Evolutionary conservation across 2,113 vertebrate species (phyloP), one percentile per base, ranked within the genome.

Genomic region (Butorides virescens): DNA sequence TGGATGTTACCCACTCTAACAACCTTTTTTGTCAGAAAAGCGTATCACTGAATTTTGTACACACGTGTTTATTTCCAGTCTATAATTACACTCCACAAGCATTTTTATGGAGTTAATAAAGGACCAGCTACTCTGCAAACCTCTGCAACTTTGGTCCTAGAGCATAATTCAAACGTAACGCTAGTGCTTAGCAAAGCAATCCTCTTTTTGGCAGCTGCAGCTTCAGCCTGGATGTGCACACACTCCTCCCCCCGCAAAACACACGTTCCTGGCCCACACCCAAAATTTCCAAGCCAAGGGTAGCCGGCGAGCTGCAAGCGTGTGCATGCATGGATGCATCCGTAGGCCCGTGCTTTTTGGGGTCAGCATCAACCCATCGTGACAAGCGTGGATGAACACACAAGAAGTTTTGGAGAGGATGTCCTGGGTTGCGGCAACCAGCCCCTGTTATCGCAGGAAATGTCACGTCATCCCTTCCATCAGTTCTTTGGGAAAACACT

Each of bases 361-460:
- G 47, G 79, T 55, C 27, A 23, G 67, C 3, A 13, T 61, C 8
- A n/a, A 39, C 27, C n/a, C 11, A 3, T 4, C 13, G 4, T 0
- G 0, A 55, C 0, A 1, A 71, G 26, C 0, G 0, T 1, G 5
- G 36, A 44, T 16, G 37, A 71, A 70, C 4, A 55, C 30, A 70
- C 0, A 0, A 53, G 26, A 63, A 47, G 37, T 30, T 30, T 42
- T 42, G 52, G 47, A 90, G 20, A 86, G 49, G 25, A 77, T 42
- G 42, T 37, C 19, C 55, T 46, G 27, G 46, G n/a, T 74, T 7
- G 10, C 1, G 4, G 36, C 34, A 79, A 3, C 36, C 80, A 80
- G 21, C 19, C 22, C 22, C 18, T 71, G 63, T 67, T 42, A 25
- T 21, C 2, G 0, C 62, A 71, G 66, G 44, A 79, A 77, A 65